Base-by-base conservation (phyloP, 1,140 invertebrate species). In the Diorhabda carinulata region DNA sequence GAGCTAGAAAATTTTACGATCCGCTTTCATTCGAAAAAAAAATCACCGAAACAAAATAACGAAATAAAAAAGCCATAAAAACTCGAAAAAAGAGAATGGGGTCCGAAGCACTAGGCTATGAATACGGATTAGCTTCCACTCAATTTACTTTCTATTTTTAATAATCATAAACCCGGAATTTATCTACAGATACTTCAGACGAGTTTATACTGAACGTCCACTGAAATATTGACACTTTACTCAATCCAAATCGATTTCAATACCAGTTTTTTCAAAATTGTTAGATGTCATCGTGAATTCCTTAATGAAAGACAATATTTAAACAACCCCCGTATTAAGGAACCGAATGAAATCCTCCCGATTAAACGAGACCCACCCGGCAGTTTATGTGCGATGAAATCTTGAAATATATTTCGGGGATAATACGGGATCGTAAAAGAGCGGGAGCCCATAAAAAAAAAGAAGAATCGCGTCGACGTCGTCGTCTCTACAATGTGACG, bases 331-430 rank as follows among this genome's bases (percentile, higher is more conserved):
- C 47, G 47, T 52, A 52, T 52, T 8, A 52, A 52, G 25, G 25
- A 25, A 25, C 25, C 25, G 25, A 25, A 25, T 25, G 25, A 25
- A 25, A 25, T 25, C 25, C 25, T 25, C 25, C 25, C 25, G 25
- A 25, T 25, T 3, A 4, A 52, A 4, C 6, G 47, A n/a, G 4
- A 44, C 61, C 61, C 61, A 62, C 61, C 61, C 61, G 42, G 61
- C 43, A 62, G 5, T 62, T 62, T 62, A 62, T 62, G 61, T 43
- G 41, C 61, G 61, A 62, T 62, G 61, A 41, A 62, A 62, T 62
- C 61, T 47, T 43, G 41, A 43, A 43, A 62, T 62, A 62, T 62
- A 43, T 44, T 43, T 6, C 43, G 41, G 61, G n/a, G 44, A 62
- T 62, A 62, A 62, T 8, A 6, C 61, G 3, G 41, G 61, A 52